Base-by-base conservation (phyloP, 37 sponge, comb jelly and placozoan species). In the Spongilla lacustris region DNA sequence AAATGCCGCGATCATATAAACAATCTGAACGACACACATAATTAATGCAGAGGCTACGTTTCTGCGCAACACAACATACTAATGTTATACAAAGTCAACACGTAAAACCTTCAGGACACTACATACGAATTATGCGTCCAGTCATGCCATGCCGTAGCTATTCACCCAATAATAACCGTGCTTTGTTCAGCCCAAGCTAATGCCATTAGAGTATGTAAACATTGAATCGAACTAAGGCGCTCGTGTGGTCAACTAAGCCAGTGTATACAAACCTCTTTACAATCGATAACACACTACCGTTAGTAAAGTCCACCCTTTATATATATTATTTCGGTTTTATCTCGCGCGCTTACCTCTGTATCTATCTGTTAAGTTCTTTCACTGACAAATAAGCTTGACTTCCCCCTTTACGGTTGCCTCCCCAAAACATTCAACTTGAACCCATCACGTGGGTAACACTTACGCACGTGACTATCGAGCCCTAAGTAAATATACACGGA, bases 361-460 rank as follows among this genome's bases (percentile, higher is more conserved):
- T 58, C 14, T 19, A 58, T 17, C 58, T 14, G 58, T 13, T 58
- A 58, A 58, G 58, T 58, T 46, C 58, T 58, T 58, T 17, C 58
- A 58, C 58, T 17, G 19, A 19, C 58, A 58, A 58, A 58, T 58
- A 58, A 58, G 21, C 58, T 58, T 46, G 8, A 8, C 46, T 46
- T 46, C 46, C 46, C 46, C 8, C 46, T 46, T 46, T 58, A 41
- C 58, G 58, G 58, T 58, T 58, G 58, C 58, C 58, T 58, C 58
- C 58, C 58, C 58, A 85, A 78, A 77, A 67, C 67, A 77, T 67
- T 77, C 78, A 49, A 67, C 50, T 66, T 34, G 25, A 22, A 67
- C 25, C 37, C 78, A 41, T 78, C 86, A 85, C 86, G 86, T 85
- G 86, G 86, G 78, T 78, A 48, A n/a, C 22, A 58, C 79, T 19